A percentile compares a stretch with the other conserved stretches of the same genome.
These are phyloP conservation scores for Sclerurus mexicanus DNA, from an alignment of 2,113 vertebrate genomes.

Conservation along the genomic window DNA sequence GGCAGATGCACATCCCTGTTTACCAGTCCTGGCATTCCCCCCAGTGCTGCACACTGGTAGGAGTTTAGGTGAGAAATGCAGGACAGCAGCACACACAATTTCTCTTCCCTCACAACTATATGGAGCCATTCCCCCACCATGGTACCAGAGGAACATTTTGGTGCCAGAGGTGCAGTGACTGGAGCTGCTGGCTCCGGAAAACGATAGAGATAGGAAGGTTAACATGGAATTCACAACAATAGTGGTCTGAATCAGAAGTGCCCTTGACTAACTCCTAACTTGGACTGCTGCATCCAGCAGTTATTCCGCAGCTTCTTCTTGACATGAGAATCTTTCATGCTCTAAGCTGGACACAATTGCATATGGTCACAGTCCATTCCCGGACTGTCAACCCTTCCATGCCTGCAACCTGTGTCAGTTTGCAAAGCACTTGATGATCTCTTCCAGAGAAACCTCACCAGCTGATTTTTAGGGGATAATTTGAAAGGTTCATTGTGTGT, in stretches of 20 bases:
- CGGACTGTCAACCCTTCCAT: background rate
- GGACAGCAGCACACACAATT: background rate
- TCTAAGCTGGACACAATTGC: background rate
- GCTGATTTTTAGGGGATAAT: background rate
- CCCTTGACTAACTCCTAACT: background rate
- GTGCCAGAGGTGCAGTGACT: background rate
- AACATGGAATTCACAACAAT: background rate
- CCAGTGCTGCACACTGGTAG: rapidly evolving
- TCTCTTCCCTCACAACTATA: background rate
- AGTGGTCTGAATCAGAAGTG: background rate
- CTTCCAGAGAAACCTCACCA: background rate
- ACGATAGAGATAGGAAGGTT: background rate
- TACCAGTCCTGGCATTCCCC: background rate
- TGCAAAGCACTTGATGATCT: background rate
- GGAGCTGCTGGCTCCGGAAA: background rate
- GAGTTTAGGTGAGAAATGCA: background rate
- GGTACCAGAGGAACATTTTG: background rate
- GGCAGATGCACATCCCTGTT: background rate
- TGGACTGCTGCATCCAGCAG: background rate
- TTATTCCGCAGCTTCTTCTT: background rate
- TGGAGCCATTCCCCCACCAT: background rate
- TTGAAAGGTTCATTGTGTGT: background rate
- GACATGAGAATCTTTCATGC: background rate
- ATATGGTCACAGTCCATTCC: background rate
- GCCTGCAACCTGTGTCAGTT: background rate